Percentiles rank a stretch among this genome's conserved stretches.
phyloP scores from a whole-genome alignment of 2,113 vertebrate genomes.

The Colinus virginianus region DNA sequence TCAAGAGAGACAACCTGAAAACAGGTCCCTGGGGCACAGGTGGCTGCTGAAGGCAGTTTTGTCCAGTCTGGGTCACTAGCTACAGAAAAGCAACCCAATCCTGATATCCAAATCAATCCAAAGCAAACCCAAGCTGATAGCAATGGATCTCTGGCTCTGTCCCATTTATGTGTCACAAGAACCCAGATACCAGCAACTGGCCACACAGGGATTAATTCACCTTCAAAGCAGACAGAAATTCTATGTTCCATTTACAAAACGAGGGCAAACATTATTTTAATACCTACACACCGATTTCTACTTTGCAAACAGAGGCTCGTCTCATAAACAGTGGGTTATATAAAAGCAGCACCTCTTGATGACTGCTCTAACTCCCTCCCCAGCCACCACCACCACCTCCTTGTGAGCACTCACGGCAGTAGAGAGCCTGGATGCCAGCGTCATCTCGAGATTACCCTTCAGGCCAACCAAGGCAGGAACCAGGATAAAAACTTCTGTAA shows the following conservation, averaged over 20 bases:
- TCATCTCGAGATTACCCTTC: conserved; percentile 98
- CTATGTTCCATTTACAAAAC: conserved; percentile 50
- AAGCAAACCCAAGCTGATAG: neutral
- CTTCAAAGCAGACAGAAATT: conserved; percentile 44
- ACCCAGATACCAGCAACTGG: neutral
- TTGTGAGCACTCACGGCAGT: conserved; percentile 86
- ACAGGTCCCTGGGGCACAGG: neutral
- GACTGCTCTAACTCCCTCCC: neutral
- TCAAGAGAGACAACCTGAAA: conserved; percentile 37
- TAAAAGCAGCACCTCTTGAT: conserved; percentile 4
- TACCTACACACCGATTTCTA: neutral
- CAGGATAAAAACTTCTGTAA: conserved; percentile 90
- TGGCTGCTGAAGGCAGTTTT: neutral
- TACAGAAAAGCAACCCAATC: neutral
- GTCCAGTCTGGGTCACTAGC: neutral
- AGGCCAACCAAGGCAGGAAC: conserved; percentile 94
- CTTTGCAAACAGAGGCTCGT: neutral
- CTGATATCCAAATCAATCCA: too few relatives aligned
- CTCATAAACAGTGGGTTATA: neutral
- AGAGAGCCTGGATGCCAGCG: conserved; percentile 92
- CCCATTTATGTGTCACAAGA: conserved; percentile 42
- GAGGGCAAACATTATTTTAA: conserved; percentile 55
- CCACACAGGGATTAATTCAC: conserved; percentile 54
- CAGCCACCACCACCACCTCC: neutral
- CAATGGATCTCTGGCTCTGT: conserved; percentile 4